Conservation (phyloP, 2,888 invertebrate genomes). For the Philereme transversata region DNA sequence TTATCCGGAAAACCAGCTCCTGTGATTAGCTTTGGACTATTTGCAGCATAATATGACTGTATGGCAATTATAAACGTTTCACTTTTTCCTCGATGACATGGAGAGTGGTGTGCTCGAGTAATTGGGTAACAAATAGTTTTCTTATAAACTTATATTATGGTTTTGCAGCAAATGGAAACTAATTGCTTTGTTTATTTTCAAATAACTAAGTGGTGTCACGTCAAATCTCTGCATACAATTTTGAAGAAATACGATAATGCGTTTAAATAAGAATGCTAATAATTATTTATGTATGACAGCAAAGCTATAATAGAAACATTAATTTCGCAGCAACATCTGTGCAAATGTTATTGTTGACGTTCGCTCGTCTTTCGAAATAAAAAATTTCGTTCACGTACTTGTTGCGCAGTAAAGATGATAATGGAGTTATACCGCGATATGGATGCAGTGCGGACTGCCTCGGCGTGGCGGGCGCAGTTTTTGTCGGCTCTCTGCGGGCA, state of each 20-base stretch:
- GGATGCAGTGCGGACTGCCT: slow-evolving; percentile 50
- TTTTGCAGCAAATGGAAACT: too few species aligned
- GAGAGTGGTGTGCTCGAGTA: background rate
- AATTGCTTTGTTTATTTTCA: too few species aligned
- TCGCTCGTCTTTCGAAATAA: slow-evolving; percentile 14
- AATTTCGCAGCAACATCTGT: background rate
- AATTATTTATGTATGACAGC: too few species aligned
- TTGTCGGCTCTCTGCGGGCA: slow-evolving; percentile 55
- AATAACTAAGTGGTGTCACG: too few species aligned
- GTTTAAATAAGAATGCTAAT: too few species aligned
- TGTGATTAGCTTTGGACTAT: slow-evolving; percentile 41
- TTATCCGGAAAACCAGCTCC: slow-evolving; percentile 51
- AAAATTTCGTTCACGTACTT: slow-evolving; percentile 20
- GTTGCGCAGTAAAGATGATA: slow-evolving; percentile 26
- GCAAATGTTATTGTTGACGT: slow-evolving; percentile 17
- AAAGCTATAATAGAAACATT: background rate
- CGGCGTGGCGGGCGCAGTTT: slow-evolving; percentile 54
- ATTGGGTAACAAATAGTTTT: too few species aligned
- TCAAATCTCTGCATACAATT: too few species aligned
- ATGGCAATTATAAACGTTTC: slow-evolving; percentile 35
- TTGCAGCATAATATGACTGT: slow-evolving; percentile 24
- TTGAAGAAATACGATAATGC: too few species aligned
- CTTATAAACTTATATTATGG: too few species aligned
- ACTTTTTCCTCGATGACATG: slow-evolving; percentile 25
- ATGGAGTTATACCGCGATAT: slow-evolving; percentile 51